Evolutionary conservation across 2,113 vertebrate genomes (phyloP).

Genomic region (Alethe castanea): DNA sequence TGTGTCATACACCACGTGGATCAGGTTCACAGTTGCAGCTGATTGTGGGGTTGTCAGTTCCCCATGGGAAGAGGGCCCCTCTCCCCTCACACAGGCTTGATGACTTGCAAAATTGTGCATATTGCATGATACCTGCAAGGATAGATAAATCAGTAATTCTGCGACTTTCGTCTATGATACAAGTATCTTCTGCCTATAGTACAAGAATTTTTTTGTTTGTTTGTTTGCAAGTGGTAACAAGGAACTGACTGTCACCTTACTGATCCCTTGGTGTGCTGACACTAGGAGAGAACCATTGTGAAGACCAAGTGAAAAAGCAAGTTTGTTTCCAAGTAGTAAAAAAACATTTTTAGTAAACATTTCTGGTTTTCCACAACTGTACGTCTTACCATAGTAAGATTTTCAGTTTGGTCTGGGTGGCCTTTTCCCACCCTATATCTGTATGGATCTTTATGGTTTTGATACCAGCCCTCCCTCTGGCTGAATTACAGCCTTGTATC

Average conservation of each 20-base stretch:
- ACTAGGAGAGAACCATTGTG: not conserved
- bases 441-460: not conserved
- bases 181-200: not conserved
- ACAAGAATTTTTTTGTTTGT: not conserved
- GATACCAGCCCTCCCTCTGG: not conserved
- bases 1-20: rapidly evolving
- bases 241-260: not conserved
- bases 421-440: not conserved
- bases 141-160: not conserved
- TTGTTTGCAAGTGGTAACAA: not conserved
- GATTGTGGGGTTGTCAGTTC: not conserved
- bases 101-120: not conserved
- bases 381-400: not conserved
- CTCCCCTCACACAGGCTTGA: not conserved
- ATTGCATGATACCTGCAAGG: not conserved
- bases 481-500: not conserved
- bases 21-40: not conserved
- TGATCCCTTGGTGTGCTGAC: not conserved
- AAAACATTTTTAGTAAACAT: not conserved
- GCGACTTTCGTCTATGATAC: not conserved
- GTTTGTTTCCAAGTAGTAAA: not conserved
- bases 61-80: not conserved
- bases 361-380: not conserved
- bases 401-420: not conserved
- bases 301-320: not conserved